Conservation (phyloP, 1,140 invertebrate genomes). For the Drosophila arawakana region DNA sequence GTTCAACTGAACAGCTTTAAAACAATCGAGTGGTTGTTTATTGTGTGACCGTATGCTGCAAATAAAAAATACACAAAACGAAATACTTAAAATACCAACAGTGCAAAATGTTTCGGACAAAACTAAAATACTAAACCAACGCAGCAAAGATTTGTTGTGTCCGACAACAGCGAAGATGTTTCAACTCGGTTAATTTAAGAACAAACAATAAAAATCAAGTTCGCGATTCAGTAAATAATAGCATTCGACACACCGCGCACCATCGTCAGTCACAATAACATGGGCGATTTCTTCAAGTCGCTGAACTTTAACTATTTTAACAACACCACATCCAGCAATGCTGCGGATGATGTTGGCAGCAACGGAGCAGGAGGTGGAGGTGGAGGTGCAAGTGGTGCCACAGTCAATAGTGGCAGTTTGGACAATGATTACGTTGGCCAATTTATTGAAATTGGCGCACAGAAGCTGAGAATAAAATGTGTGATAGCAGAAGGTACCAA, state of each 20-base stretch:
- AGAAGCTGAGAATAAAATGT: constrained; percentile 94
- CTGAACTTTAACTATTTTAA: constrained; percentile 92
- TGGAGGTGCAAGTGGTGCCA: constrained; percentile 59
- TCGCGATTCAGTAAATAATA: constrained; percentile 29
- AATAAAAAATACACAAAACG: no score
- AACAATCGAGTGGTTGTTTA: no score
- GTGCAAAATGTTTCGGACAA: constrained; percentile 8
- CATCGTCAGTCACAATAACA: constrained; percentile 83
- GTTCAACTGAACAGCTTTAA: no score
- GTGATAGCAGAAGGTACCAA: constrained; percentile 95
- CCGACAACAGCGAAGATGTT: constrained; percentile 59
- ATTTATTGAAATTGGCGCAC: constrained; percentile 93
- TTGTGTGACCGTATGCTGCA: no score
- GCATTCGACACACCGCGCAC: neutral
- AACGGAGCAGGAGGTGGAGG: constrained; percentile 21
- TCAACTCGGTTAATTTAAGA: constrained; percentile 51
- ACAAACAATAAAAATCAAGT: constrained; percentile 21
- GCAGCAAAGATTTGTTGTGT: constrained; percentile 53
- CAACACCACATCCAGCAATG: constrained; percentile 84
- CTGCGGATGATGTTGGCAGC: constrained; percentile 46
- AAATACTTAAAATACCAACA: constrained; percentile 31
- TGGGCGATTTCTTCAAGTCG: constrained; percentile 95
- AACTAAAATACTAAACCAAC: constrained; percentile 48
- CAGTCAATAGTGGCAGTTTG: constrained; percentile 74
- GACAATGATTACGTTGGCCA: constrained; percentile 97